These are phyloP conservation scores for Agrenia bidenticulata DNA, from an alignment of 2,888 invertebrate genomes.

Conservation along the genomic window DNA sequence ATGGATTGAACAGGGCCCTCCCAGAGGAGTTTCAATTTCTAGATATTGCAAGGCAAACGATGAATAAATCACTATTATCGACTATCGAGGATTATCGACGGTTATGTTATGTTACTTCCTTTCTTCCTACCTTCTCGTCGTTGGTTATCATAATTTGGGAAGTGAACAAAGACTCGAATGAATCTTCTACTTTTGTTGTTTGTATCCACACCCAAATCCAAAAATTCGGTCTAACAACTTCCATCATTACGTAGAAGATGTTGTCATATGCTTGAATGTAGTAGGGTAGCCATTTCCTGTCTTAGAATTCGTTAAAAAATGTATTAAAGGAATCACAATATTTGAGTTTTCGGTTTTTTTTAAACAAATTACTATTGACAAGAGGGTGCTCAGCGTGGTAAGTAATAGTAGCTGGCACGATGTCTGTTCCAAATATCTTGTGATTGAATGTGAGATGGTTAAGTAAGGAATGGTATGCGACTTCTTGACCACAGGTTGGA, in stretches of 20 bases:
- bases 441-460: constrained; percentile 42
- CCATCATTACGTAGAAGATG: constrained; percentile 48
- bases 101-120: too few relatives aligned
- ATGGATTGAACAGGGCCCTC: constrained; percentile 46
- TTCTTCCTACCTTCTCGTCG: constrained; percentile 33
- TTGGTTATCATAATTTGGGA: constrained; percentile 34
- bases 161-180: constrained; percentile 26
- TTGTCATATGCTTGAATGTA: constrained; percentile 43
- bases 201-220: constrained; percentile 49
- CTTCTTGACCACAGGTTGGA: constrained; percentile 28
- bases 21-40: constrained; percentile 29
- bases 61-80: too few relatives aligned
- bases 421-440: constrained; percentile 33
- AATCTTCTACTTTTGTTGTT: constrained; percentile 33
- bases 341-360: too few relatives aligned
- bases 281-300: constrained; percentile 47
- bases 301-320: too few relatives aligned
- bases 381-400: constrained; percentile 30
- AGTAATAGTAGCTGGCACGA: constrained; percentile 34
- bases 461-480: constrained; percentile 41
- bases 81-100: too few relatives aligned
- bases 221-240: constrained; percentile 35
- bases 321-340: too few relatives aligned
- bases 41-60: background rate
- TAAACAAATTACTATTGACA: background rate